A percentile compares a stretch with the other conserved stretches of the same genome.
These are phyloP conservation scores for Amblyornis subalaris DNA, from an alignment of 2,113 vertebrate genomes.

Conservation along the genomic window DNA sequence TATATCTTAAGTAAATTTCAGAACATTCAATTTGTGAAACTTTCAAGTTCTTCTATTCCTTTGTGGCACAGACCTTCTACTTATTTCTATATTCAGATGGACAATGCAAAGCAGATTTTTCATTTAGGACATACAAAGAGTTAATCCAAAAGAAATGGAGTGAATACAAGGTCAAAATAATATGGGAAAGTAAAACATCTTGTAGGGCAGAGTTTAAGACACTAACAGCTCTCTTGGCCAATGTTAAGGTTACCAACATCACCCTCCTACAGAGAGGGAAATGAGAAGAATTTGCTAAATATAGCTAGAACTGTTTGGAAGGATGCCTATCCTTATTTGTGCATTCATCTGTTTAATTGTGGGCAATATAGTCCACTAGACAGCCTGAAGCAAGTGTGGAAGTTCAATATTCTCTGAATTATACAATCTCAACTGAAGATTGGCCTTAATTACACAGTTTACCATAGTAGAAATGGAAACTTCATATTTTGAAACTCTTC, in stretches of 20 bases:
- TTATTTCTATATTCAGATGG: background rate
- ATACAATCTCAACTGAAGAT: background rate
- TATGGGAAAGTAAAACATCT: background rate
- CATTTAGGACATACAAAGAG: background rate
- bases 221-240: background rate
- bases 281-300: conserved; percentile 55
- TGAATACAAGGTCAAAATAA: background rate
- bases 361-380: conserved; percentile 39
- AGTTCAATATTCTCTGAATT: conserved; percentile 14
- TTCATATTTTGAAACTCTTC: background rate
- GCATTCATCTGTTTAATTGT: conserved; percentile 56
- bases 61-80: background rate
- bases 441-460: background rate
- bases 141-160: background rate
- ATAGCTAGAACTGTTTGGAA: conserved; percentile 39
- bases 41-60: background rate
- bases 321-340: conserved; percentile 46
- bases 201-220: background rate
- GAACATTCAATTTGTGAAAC: background rate
- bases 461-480: background rate
- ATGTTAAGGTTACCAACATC: background rate
- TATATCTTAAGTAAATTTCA: background rate
- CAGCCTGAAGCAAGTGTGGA: background rate
- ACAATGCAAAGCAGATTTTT: background rate
- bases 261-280: conserved; percentile 45